Percentiles rank a stretch among this genome's conserved stretches.
Conservation (phyloP, 1,140 invertebrate species). For the Polypedilum vanderplanki region DNA sequence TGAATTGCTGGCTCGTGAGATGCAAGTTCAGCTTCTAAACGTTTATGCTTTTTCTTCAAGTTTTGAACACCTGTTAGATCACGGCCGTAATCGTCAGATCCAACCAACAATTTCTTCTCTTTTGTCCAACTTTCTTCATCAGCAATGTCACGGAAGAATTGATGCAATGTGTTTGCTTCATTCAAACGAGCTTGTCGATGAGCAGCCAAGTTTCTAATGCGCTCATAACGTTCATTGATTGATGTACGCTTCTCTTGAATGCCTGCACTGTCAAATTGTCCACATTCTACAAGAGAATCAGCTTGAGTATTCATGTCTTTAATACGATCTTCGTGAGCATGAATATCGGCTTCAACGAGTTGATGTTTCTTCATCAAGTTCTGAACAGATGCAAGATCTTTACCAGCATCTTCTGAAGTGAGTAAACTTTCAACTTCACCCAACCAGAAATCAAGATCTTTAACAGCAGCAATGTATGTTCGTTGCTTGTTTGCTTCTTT, state of each 20-base stretch:
- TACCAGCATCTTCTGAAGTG: slow-evolving; percentile 95
- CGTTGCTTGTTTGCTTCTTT: slow-evolving; percentile 99
- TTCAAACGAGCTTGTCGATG: slow-evolving; percentile 82
- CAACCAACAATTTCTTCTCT: slow-evolving; percentile 96
- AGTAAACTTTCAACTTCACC: slow-evolving; percentile 96
- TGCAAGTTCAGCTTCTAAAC: slow-evolving; percentile 89
- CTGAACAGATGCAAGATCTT: slow-evolving; percentile 97
- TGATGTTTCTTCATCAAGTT: slow-evolving; percentile 99
- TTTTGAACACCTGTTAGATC: slow-evolving; percentile 98
- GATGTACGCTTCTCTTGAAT: slow-evolving; percentile 88
- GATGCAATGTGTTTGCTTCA: slow-evolving; percentile 96
- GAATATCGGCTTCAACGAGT: slow-evolving; percentile 94
- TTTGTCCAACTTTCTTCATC: slow-evolving; percentile 99
- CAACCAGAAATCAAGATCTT: slow-evolving; percentile 99
- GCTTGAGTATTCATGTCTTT: slow-evolving; percentile 92
- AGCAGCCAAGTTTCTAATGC: slow-evolving; percentile 86
- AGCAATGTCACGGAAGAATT: slow-evolving; percentile 98
- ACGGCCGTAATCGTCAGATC: slow-evolving; percentile 95
- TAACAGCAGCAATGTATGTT: slow-evolving; percentile 98
- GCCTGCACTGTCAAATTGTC: slow-evolving; percentile 88
- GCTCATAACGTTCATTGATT: slow-evolving; percentile 90
- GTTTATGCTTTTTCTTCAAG: slow-evolving; percentile 96
- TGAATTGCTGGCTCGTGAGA: slow-evolving; percentile 97
- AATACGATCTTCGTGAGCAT: slow-evolving; percentile 92
- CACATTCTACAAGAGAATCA: slow-evolving; percentile 87